Evolutionary conservation across 2,888 invertebrate genomes (phyloP).

Genomic region (Meiosimyza decipiens): DNA sequence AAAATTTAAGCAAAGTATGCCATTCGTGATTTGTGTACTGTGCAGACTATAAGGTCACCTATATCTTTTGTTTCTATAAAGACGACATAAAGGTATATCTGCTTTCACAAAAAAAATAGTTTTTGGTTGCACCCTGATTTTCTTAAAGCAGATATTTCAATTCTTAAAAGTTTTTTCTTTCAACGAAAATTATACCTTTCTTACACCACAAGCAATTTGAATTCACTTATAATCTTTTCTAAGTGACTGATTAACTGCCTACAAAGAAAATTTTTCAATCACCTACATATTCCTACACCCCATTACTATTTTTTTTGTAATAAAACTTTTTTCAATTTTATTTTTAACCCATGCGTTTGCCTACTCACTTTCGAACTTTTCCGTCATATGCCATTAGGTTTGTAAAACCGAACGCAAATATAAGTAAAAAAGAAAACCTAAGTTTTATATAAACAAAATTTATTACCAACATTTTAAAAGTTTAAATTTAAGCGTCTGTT

Average conservation of each 20-base stretch:
- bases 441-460: neutral
- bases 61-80: too few species aligned
- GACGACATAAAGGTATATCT: too few species aligned
- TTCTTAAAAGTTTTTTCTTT: too few species aligned
- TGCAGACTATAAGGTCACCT: too few species aligned
- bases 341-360: neutral
- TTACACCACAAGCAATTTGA: too few species aligned
- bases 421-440: neutral
- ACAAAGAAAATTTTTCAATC: neutral
- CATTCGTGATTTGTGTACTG: too few species aligned
- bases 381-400: conserved; percentile 11
- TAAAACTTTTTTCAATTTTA: too few species aligned
- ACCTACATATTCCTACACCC: neutral
- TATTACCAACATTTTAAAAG: conserved; percentile 7
- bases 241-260: conserved; percentile 5
- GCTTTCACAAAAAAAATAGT: too few species aligned
- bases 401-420: neutral
- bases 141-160: too few species aligned
- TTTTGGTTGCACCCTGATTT: too few species aligned
- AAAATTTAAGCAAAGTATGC: too few species aligned
- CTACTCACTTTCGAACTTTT: neutral
- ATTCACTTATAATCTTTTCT: neutral
- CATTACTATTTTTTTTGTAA: neutral
- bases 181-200: too few species aligned
- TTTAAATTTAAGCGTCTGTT: conserved; percentile 17